Percentiles rank a stretch among this genome's conserved stretches.
phyloP scores from a whole-genome alignment of 2,113 vertebrate genomes.

The Trematocara nigrifrons region DNA sequence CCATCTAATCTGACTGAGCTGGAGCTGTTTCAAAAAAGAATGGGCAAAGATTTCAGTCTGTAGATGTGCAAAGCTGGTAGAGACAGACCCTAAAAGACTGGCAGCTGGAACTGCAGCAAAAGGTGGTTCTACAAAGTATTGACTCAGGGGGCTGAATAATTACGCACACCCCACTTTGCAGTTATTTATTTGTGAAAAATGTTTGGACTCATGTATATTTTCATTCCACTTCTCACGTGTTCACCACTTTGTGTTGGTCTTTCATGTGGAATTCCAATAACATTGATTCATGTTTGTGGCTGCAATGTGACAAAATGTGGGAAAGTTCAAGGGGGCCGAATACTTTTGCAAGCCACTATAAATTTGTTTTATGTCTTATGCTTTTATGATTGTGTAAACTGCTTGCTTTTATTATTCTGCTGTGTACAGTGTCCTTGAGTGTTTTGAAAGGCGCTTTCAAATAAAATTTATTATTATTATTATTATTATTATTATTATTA shows the following conservation, averaged over 20 bases:
- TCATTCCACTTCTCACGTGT: too few relatives aligned
- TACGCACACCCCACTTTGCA: too few relatives aligned
- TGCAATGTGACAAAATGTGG: background rate
- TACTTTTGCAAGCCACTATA: background rate
- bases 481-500: background rate
- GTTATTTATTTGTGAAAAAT: too few relatives aligned
- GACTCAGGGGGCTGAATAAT: too few relatives aligned
- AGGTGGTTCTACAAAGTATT: too few relatives aligned
- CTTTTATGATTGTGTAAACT: fast-evolving
- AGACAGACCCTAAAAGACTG: too few relatives aligned
- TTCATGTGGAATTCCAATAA: fast-evolving
- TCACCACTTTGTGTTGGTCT: background rate
- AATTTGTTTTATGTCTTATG: background rate
- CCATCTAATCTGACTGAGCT: too few relatives aligned
- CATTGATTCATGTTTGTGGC: fast-evolving
- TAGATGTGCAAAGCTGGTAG: too few relatives aligned
- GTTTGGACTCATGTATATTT: too few relatives aligned
- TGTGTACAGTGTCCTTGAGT: background rate
- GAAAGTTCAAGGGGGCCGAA: background rate
- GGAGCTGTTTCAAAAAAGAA: too few relatives aligned
- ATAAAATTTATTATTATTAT: background rate
- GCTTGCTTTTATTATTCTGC: background rate
- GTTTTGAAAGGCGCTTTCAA: background rate
- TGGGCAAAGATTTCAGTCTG: too few relatives aligned
- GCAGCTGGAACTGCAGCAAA: too few relatives aligned